Base-by-base conservation (phyloP, 2,113 vertebrate species). In the Triplophysa siluroides region DNA sequence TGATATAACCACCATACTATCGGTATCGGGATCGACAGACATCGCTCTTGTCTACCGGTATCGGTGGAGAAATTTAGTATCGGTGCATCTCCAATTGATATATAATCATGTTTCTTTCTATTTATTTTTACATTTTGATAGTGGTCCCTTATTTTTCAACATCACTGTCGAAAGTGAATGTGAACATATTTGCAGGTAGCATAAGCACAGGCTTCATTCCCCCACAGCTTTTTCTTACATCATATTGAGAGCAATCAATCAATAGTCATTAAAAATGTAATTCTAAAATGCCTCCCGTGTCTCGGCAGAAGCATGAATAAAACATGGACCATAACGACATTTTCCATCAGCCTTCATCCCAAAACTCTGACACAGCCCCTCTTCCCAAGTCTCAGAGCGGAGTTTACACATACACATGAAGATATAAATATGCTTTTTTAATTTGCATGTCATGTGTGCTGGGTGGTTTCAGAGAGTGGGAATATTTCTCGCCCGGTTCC, bases 281-380 rank as follows among this genome's bases (percentile, higher is more conserved):
- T 80, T 83, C 45, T 45, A 23, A 68, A 47, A 79, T 76, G 56
- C 60, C 76, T 29, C 26, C 45, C 60, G 67, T 78, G 68, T 78
- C 80, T 68, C 45, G 41, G 54, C 64, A 82, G 52, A 56, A 47
- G 29, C 58, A 83, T 85, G 78, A 87, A 84, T 85, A 84, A 87
- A 83, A 80, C 84, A 84, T 87, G 73, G 6, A 12, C 71, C 63
- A 50, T 67, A 50, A 78, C 58, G 23, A 52, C 26, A 71, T 78
- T 85, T 78, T 82, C 83, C 67, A 70, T 80, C 83, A 82, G 2
- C 64, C 8, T 6, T 69, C 76, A 29, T 70, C 68, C 52, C 67
- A 50, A 52, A 68, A 68, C 72, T 38, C 13, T 52, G 9, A 38
- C 60, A 56, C 21, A 67, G 52, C 38, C 23, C 26, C 23, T 60